Evolutionary conservation across 2,113 vertebrate genomes (phyloP).

Genomic region (Daboia siamensis): DNA sequence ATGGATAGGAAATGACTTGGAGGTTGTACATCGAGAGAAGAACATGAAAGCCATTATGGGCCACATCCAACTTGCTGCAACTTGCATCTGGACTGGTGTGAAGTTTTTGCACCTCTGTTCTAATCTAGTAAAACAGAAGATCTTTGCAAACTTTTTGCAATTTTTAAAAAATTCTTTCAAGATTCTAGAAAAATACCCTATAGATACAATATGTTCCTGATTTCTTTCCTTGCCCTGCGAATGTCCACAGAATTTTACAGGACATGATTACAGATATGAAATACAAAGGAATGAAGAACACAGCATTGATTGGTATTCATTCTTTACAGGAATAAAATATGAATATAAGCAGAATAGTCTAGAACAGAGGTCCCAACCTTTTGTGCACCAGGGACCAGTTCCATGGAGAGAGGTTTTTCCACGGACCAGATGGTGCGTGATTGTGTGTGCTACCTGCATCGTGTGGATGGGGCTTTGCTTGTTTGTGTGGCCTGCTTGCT

Average conservation of each 20-base stretch:
- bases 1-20: not conserved
- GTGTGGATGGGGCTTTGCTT: too few relatives aligned
- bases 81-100: not conserved
- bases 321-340: not conserved
- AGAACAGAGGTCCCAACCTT: too few relatives aligned
- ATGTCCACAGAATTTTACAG: not conserved
- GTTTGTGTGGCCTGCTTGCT: too few relatives aligned
- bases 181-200: not conserved
- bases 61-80: not conserved
- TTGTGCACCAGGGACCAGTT: too few relatives aligned
- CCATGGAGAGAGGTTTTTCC: too few relatives aligned
- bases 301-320: not conserved
- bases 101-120: not conserved
- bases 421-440: too few relatives aligned
- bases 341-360: not conserved
- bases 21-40: not conserved
- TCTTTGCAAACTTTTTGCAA: slow-evolving; percentile 26
- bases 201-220: not conserved
- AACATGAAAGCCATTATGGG: not conserved
- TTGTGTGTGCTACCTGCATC: too few relatives aligned
- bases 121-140: not conserved
- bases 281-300: not conserved
- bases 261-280: not conserved
- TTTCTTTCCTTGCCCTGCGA: not conserved
- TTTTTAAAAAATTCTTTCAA: not conserved